A percentile compares a stretch with the other conserved stretches of the same genome.
phyloP scores from a whole-genome alignment of 2,113 vertebrate genomes.

The Indicator maculatus region DNA sequence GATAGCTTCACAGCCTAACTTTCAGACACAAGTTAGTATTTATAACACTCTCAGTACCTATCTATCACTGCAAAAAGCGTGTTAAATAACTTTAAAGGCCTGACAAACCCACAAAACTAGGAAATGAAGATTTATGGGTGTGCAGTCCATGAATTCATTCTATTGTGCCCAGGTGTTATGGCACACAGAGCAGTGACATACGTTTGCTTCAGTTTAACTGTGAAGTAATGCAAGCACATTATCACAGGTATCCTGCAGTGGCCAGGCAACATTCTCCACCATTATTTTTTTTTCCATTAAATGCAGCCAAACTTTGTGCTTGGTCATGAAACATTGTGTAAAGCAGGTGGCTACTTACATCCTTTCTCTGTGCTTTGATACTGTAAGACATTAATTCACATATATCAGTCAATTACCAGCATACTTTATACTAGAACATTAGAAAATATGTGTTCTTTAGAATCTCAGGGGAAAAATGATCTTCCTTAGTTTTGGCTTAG shows the following conservation, averaged over 20 bases:
- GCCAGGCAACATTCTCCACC: neutral
- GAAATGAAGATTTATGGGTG: slow-evolving; percentile 45
- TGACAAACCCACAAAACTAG: slow-evolving; percentile 54
- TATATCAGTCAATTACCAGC: neutral
- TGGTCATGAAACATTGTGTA: neutral
- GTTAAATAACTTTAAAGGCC: slow-evolving; percentile 62
- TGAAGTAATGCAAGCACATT: slow-evolving; percentile 1
- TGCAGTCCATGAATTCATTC: slow-evolving; percentile 36
- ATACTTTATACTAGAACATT: neutral
- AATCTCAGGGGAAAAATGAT: neutral
- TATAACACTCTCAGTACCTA: slow-evolving; percentile 51
- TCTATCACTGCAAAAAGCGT: slow-evolving; percentile 59
- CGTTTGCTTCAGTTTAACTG: slow-evolving; percentile 26
- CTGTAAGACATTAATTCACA: neutral
- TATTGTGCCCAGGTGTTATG: neutral
- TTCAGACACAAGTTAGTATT: slow-evolving; percentile 72
- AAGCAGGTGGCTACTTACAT: neutral
- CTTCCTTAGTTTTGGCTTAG: neutral
- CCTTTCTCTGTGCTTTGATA: neutral
- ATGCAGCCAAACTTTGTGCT: neutral
- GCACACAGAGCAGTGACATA: neutral
- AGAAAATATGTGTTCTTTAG: neutral
- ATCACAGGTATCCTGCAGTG: neutral
- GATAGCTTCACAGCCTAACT: slow-evolving; percentile 71
- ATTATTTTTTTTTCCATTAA: neutral